Base-by-base conservation (phyloP, 2,888 invertebrate species). In the Dioctria linearis region DNA sequence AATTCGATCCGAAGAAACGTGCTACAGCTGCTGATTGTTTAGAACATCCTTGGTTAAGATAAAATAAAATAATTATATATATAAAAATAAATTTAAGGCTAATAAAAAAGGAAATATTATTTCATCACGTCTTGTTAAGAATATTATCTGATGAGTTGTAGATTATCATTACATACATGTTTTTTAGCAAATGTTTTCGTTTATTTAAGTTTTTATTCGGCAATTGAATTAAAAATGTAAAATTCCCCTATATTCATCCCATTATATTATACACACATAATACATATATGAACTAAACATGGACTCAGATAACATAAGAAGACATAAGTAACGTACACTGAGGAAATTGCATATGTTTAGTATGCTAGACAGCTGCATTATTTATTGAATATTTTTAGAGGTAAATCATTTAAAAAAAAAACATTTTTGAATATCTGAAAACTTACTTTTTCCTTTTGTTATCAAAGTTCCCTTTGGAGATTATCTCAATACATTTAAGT, bases 1-100 rank as follows among this genome's bases (percentile, higher is more conserved):
- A 95, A 86, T 99, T 98, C 90, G 98, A 99, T 90, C 97, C 98
- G 71, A 93, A 93, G 86, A 92, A 94, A 87, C 93, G 99, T 85
- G 98, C 98, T 85, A 98, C 98, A 82, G 99, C 99, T 83, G 94
- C 94, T 83, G 94, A 97, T 89, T 97, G 97, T 91, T 93, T 99
- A 88, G 93, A 95, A 90, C 98, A 99, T 91, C 94, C 96, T 78
- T 99, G 98, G 98, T 92, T 99, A 87, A 90, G 90, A 87, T 88
- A 88, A 88, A 87, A 88, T 88, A 85, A 82, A 78, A 76, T 76
- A 76, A 43, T 76, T 76, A 76, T 76, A 75, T 59, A 43, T 42
- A 59, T 37, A 75, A 25, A 75, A 69, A 49, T 49, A 69, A 73
- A 51, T 73, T 73, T 57, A 73, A n/a, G 25, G 8, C 57, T 25